Base-by-base conservation (phyloP, 2,797 vertebrate genomes). In the Glossophaga mutica region DNA sequence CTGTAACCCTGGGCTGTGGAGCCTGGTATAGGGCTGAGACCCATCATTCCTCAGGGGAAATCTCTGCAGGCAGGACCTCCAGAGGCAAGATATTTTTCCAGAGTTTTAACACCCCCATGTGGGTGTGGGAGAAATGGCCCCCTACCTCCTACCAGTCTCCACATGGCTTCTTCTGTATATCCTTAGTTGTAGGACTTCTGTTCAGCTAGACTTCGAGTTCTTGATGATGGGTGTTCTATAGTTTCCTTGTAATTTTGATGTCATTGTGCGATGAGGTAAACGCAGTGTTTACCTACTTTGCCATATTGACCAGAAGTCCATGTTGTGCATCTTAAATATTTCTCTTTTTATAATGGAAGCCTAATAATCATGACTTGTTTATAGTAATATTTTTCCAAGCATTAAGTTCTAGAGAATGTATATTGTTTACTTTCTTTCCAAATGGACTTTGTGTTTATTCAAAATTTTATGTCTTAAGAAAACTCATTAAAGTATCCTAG, bases 401-500 rank as follows among this genome's bases (percentile, higher is more conserved):
- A 55, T 71, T 73, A 42, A 96, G 4, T 94, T 92, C 34, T 37
- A 52, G 14, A 9, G 12, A 87, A 73, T 90, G 9, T 85, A 84
- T 83, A 44, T 44, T 91, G 14, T 48, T 92, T 95, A 84, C 71
- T 93, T 87, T 37, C 65, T 96, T 89, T 90, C n/a, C 48, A 89
- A 18, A 78, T 94, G 77, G 65, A 18, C 19, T 84, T 90, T 95
- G 44, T 79, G 16, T 96, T 92, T 94, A 68, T 84, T 92, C 9
- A 92, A 26, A 91, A 83, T 48, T 67, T 77, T 67, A 48, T 92
- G 11, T 89, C 65, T 95, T 92, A 90, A 65, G 74, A 68, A 93
- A 92, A 85, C 21, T 89, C 86, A 18, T 87, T 95, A 59, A 39
- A 93, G 46, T 76, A 26, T 85, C n/a, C 68, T 90, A n/a, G 39